Evolutionary conservation across 30 jellyfish, hydroid and myxozoan species (phyloP).

Genomic region (Aurelia sp.): DNA sequence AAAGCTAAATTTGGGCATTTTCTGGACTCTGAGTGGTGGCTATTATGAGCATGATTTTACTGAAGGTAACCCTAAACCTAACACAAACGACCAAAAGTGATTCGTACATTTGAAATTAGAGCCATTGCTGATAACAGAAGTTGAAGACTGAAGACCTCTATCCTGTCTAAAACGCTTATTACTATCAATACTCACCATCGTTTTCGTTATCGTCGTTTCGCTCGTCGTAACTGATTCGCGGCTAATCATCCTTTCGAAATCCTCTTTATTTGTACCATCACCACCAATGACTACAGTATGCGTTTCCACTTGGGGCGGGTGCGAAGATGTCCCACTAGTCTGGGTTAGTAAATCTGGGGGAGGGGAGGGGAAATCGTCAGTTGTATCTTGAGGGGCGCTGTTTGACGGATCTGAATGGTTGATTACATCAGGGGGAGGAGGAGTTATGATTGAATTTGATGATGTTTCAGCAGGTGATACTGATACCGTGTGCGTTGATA

Average conservation of each 20-base stretch:
- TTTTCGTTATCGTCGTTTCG: constrained; percentile 63
- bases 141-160: too few relatives aligned
- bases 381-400: constrained; percentile 8
- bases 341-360: constrained; percentile 70
- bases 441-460: neutral
- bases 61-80: too few relatives aligned
- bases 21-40: too few relatives aligned
- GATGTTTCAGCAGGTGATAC: constrained; percentile 53
- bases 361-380: constrained; percentile 65
- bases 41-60: too few relatives aligned
- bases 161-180: too few relatives aligned
- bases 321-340: constrained; percentile 20
- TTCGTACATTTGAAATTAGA: too few relatives aligned
- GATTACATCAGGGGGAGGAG: constrained; percentile 79
- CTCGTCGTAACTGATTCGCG: constrained; percentile 44
- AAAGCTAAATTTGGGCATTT: too few relatives aligned
- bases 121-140: too few relatives aligned
- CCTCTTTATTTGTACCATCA: constrained; percentile 39
- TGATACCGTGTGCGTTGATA: constrained; percentile 48
- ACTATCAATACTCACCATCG: neutral
- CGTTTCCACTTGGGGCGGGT: constrained; percentile 66
- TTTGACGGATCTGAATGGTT: constrained; percentile 37
- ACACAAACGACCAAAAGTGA: too few relatives aligned
- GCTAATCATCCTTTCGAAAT: constrained; percentile 45
- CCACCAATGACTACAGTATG: constrained; percentile 45